These are phyloP conservation scores for Sepioteuthis lessoniana DNA, from an alignment of 2,888 invertebrate genomes.

Conservation along the genomic window DNA sequence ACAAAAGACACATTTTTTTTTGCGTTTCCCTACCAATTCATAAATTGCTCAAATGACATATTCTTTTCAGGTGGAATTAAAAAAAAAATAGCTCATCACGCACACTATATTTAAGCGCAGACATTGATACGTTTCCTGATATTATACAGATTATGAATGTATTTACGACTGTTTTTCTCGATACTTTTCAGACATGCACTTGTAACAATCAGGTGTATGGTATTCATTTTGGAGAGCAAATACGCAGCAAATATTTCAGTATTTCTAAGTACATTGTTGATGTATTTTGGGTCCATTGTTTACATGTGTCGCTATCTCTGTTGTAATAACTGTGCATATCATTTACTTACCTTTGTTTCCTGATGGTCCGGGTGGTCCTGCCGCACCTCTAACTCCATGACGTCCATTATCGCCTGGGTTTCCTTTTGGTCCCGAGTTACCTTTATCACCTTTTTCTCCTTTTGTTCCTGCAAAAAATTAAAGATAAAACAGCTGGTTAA, in stretches of 20 bases:
- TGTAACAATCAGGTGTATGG: neutral
- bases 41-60: no score
- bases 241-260: neutral
- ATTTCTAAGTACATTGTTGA: neutral
- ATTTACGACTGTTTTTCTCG: no score
- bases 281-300: neutral
- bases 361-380: neutral
- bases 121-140: no score
- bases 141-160: no score
- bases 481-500: neutral
- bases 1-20: no score
- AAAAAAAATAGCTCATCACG: no score
- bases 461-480: neutral
- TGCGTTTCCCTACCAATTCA: no score
- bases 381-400: neutral
- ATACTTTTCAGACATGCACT: neutral
- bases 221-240: neutral
- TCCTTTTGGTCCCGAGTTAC: neutral
- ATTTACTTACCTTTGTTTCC: neutral
- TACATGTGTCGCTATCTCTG: neutral
- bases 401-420: neutral
- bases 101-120: no score
- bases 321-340: neutral
- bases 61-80: no score
- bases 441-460: neutral